These are phyloP conservation scores for Folsomia manolachei DNA, from an alignment of 2,888 invertebrate genomes.

Conservation along the genomic window DNA sequence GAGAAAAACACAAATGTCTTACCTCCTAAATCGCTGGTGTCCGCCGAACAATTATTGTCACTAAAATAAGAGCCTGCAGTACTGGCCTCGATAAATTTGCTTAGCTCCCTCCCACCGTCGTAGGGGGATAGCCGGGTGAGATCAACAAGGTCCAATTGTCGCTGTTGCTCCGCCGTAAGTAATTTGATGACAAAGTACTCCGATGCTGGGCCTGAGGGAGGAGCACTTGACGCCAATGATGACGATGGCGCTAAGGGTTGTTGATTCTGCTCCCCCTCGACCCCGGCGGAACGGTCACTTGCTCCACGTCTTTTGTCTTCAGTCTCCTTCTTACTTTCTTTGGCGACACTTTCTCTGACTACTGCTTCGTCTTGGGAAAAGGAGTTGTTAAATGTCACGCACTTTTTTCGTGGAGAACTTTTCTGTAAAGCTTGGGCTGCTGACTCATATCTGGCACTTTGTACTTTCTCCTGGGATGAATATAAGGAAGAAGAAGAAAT, in stretches of 20 bases:
- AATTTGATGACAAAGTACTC: constrained; percentile 12
- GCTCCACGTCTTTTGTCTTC: too few species aligned
- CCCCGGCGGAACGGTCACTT: neutral
- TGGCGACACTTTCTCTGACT: neutral
- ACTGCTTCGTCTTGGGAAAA: too few species aligned
- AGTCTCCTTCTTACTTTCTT: neutral
- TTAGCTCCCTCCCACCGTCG: constrained; percentile 1
- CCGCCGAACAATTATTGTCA: constrained; percentile 10
- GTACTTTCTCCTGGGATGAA: neutral
- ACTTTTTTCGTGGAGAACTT: neutral
- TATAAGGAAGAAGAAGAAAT: too few species aligned
- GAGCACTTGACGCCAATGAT: neutral
- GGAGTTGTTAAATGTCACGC: neutral
- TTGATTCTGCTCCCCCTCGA: neutral
- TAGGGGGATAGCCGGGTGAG: neutral
- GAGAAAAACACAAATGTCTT: too few species aligned
- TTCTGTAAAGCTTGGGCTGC: too few species aligned
- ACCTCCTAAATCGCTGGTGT: constrained; percentile 2
- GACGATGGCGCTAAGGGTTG: neutral
- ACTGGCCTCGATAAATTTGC: constrained; percentile 13
- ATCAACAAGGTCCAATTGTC: constrained; percentile 11
- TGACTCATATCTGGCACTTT: too few species aligned
- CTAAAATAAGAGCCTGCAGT: constrained; percentile 14
- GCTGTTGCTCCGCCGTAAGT: constrained; percentile 8
- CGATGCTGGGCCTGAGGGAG: neutral